phyloP scores from a whole-genome alignment of 2,888 invertebrate genomes.

The Germaria angustata region DNA sequence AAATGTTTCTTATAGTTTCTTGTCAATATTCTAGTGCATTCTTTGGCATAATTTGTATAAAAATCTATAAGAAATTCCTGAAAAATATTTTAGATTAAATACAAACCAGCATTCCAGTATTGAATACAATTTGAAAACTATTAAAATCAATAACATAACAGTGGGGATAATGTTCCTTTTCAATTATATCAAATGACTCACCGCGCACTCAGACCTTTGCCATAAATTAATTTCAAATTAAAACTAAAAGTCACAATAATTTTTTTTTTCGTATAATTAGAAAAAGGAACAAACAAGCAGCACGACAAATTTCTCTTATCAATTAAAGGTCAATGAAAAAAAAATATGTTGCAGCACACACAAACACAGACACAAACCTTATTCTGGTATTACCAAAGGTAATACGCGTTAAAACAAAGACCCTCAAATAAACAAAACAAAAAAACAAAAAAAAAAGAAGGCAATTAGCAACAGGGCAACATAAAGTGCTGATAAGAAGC shows the following conservation, averaged over 20 bases:
- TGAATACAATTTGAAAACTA: neutral
- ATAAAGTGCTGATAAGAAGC: conserved; percentile 66
- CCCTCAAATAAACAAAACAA: neutral
- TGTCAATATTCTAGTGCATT: no score
- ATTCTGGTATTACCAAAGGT: conserved; percentile 21
- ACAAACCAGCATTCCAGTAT: no score
- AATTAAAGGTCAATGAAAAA: conserved; percentile 61
- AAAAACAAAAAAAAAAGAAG: conserved; percentile 26
- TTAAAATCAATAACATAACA: neutral
- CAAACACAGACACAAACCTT: conserved; percentile 6
- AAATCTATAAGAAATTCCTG: no score
- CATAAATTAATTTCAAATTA: conserved; percentile 40
- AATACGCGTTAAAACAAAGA: conserved; percentile 6
- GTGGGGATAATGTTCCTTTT: neutral
- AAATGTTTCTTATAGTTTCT: no score
- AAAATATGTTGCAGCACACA: conserved; percentile 56
- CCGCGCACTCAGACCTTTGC: neutral
- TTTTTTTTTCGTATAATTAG: conserved; percentile 12
- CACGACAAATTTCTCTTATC: conserved; percentile 64
- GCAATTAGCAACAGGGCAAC: conserved; percentile 64
- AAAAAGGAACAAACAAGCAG: conserved; percentile 53
- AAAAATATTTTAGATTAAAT: no score
- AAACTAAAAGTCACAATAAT: conserved; percentile 1
- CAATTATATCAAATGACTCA: conserved; percentile 15
- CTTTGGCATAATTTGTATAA: no score